A percentile compares a stretch with the other conserved stretches of the same genome.
These are phyloP conservation scores for Miltochrista miniata DNA, from an alignment of 2,888 invertebrate species.

Conservation along the genomic window DNA sequence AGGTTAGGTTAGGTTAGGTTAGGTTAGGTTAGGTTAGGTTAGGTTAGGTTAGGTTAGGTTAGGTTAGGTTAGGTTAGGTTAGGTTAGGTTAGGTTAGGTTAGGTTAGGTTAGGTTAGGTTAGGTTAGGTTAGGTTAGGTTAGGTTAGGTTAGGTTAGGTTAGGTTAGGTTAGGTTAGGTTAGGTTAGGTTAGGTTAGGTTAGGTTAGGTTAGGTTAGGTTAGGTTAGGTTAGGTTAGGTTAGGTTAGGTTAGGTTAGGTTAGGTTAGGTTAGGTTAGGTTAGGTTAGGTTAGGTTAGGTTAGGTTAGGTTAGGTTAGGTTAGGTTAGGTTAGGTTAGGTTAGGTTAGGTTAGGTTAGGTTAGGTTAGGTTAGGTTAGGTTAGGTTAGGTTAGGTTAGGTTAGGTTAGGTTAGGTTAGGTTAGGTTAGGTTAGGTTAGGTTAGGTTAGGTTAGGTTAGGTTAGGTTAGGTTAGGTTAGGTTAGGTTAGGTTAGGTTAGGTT, in stretches of 20 bases:
- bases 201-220: constrained; percentile 6
- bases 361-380: constrained; percentile 3
- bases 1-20: constrained; percentile 6
- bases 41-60: constrained; percentile 6
- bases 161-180: constrained; percentile 5
- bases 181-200: constrained; percentile 6
- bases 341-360: constrained; percentile 3
- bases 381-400: constrained; percentile 3
- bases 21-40: constrained; percentile 6
- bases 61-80: constrained; percentile 6
- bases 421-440: constrained; percentile 3
- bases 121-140: constrained; percentile 5
- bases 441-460: constrained; percentile 3
- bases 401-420: constrained; percentile 3
- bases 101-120: constrained; percentile 6
- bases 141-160: constrained; percentile 5
- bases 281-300: constrained; percentile 4
- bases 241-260: constrained; percentile 6
- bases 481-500: constrained; percentile 3
- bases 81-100: constrained; percentile 5
- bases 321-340: constrained; percentile 3
- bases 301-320: constrained; percentile 3
- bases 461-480: constrained; percentile 3
- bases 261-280: constrained; percentile 6
- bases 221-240: constrained; percentile 5